Base-by-base conservation (phyloP, 2,113 vertebrate genomes). In the Entomyzon cyanotis region DNA sequence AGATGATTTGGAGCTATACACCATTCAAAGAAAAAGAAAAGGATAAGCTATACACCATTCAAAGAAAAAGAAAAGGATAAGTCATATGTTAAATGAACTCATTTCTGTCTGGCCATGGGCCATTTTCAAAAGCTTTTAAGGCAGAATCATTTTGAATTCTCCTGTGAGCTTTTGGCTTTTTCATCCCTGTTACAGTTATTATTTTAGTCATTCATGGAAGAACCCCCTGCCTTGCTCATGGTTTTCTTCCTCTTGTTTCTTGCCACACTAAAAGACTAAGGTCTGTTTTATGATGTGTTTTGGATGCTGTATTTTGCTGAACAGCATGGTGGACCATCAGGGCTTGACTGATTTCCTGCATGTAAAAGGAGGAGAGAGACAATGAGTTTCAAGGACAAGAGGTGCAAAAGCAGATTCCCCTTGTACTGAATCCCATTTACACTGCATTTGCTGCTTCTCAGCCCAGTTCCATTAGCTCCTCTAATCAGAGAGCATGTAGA, bases 81-180 rank as follows among this genome's bases (percentile, higher is more conserved):
- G 67, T 95, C 58, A 58, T 49, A 70, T 70, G 74, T 81, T 88
- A 96, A 97, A 95, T 16, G 41, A 97, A 92, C 79, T 84, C n/a
- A 87, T 97, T 93, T 95, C 62, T 87, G 71, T 93, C 80, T 96
- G 94, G 81, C 84, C 86, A 84, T 11, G 31, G 91, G 77, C 52
- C 87, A 84, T 74, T 94, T 94, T 87, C 73, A 82, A 75, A 95
- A 93, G 55, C 89, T 94, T 93, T 94, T 94, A 74, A 93, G 89
- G 71, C 3, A 3, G 59, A 91, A 89, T 91, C 78, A 83, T 21
- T 80, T 47, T 44, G 70, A 93, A 93, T 76, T 87, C 78, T 95
- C n/a, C 47, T 46, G 27, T 47, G 71, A 95, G 86, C 67, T 94
- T 97, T 49, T 37, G 77, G 69, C 27, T 82, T 95, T 96, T 96